Base-by-base conservation (phyloP, 1,140 invertebrate species). In the Drosophila simulans region DNA sequence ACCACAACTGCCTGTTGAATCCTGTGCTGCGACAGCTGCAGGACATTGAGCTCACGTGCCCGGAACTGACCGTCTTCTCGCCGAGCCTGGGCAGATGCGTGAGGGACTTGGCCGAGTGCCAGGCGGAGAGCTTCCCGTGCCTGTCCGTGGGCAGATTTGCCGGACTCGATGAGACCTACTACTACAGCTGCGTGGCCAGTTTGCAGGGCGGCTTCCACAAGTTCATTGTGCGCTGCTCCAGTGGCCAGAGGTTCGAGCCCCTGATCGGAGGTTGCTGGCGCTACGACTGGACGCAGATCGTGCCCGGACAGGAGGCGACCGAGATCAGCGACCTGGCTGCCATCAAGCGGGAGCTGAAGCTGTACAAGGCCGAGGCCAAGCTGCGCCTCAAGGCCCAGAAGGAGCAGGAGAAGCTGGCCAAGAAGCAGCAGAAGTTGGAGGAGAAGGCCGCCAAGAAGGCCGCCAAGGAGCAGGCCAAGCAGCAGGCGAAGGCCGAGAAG, bases 321-420 rank as follows among this genome's bases (percentile, higher is more conserved):
- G 85, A 90, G 60, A 1, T 64, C 7, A 60, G 57, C n/a, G 90
- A 91, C 48, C 46, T 85, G 72, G 69, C 84, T 17, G 84, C 77
- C 20, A 91, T 91, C 31, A 89, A 84, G 42, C 51, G 63, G 25
- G 90, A 91, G 15, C 54, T 81, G 57, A 92, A 92, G 54, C 54
- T 62, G n/a, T 57, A 84, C 17, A 90, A 81, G 77, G 64, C 64
- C 10, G 84, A 91, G 42, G 81, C 77, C 7, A 92, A 92, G 59
- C 25, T 80, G 31, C 80, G 65, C 5, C 35, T 56, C 35, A 91
- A 92, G 70, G 78, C 69, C 4, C 53, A 57, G 22, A 92, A 92
- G 74, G 42, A 65, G 12, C 60, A 71, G 17, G 76, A 79, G 43
- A 91, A 92, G 54, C 39, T 79, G 62, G 63, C 71, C n/a, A 80